Base-by-base conservation (phyloP, 2,797 vertebrate genomes). In the Margarornis squamiger region DNA sequence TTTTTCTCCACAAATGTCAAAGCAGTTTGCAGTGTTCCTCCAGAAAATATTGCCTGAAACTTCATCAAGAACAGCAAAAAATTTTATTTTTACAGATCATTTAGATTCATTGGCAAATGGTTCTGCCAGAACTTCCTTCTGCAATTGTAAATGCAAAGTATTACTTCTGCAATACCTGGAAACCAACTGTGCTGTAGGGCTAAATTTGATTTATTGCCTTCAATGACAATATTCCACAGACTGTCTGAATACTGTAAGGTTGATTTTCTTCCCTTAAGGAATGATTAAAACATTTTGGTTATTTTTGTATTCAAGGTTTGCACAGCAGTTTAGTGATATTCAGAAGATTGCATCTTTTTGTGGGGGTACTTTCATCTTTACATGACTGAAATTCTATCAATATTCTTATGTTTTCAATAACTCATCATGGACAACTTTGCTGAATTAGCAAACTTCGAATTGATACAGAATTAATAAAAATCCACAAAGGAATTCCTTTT, bases 391-490 rank as follows among this genome's bases (percentile, higher is more conserved):
- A 81, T 51, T 55, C 59, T 86, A 92, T 90, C 83, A 71, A 77
- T 92, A 81, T 20, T 81, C 34, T 75, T 34, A 75, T 77, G 61
- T 62, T 92, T 95, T 92, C 89, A 95, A 36, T 93, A 93, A 73
- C 61, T 59, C 36, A 63, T 55, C 36, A 10, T 12, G 46, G 65
- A 86, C 38, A 95, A 77, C 9, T 81, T 51, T 93, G 55, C 81
- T 39, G 18, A 94, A 90, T 76, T 95, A 86, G 62, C 59, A 93
- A 93, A 70, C 10, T 73, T 46, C 92, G 59, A 85, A 96, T 74
- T 97, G 76, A 88, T 71, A 89, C 14, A 30, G 85, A 95, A 95
- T 90, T 96, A 96, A 89, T 86, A 90, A 95, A 77, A 93, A 84
- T 86, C 54, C 52, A 41, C 52, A 90, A 22, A 95, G 36, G 52